Evolutionary conservation across 2,113 vertebrate species (phyloP).

Genomic region (Xiphorhynchus elegans): DNA sequence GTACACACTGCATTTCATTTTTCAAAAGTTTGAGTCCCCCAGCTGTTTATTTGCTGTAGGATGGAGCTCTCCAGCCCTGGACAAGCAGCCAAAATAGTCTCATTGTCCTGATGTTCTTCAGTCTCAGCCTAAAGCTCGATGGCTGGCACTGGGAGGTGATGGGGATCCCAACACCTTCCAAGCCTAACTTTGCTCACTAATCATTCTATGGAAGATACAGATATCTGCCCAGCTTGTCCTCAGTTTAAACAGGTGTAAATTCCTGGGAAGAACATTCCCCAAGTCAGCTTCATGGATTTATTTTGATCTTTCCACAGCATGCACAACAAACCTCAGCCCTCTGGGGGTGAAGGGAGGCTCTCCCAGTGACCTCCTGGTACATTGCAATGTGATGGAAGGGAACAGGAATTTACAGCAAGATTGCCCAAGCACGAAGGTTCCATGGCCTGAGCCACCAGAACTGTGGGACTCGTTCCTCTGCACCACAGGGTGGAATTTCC

Average conservation of each 20-base stretch:
- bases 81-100: not conserved
- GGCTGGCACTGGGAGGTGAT: not conserved
- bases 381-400: not conserved
- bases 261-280: not conserved
- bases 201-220: not conserved
- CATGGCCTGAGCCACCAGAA: not conserved
- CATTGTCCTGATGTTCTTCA: not conserved
- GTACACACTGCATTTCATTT: not conserved
- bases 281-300: not conserved
- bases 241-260: not conserved
- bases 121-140: not conserved
- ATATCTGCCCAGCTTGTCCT: not conserved
- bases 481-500: not conserved
- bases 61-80: not conserved
- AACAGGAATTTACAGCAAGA: not conserved
- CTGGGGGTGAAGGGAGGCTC: rapidly evolving
- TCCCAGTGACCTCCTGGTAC: not conserved
- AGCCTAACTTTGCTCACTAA: not conserved
- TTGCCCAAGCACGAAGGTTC: not conserved
- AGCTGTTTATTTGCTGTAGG: conserved; percentile 12
- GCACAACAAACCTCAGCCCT: not conserved
- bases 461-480: not conserved
- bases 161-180: not conserved
- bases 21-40: not conserved
- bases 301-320: not conserved